Percentiles rank a stretch among this genome's conserved stretches.
These are phyloP conservation scores for Polylopha cassiicola DNA, from an alignment of 2,888 invertebrate genomes.

Conservation along the genomic window DNA sequence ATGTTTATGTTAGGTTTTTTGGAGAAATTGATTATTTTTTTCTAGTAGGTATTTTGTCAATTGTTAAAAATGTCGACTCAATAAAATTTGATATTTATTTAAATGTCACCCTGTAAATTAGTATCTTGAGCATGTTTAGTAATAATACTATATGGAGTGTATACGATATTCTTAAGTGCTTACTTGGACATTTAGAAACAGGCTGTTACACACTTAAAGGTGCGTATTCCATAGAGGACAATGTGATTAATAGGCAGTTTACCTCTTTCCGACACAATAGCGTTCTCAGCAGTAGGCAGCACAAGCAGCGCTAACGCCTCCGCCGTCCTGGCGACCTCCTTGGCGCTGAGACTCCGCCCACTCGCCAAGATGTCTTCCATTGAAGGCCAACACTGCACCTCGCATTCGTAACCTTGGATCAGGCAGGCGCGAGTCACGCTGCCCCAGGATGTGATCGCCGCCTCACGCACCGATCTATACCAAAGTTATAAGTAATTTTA, in stretches of 20 bases:
- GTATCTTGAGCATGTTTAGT: too few species aligned
- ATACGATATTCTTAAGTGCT: too few species aligned
- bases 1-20: too few species aligned
- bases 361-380: conserved; percentile 19
- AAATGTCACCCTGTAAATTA: too few species aligned
- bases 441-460: conserved; percentile 59
- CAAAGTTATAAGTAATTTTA: background rate
- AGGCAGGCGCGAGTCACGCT: conserved; percentile 48
- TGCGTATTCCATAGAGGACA: background rate
- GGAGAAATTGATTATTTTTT: too few species aligned
- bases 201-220: too few species aligned
- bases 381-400: conserved; percentile 26
- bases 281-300: conserved; percentile 51
- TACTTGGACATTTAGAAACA: too few species aligned
- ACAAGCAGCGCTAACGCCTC: conserved; percentile 56
- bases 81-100: too few species aligned
- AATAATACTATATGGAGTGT: too few species aligned
- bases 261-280: conserved; percentile 56
- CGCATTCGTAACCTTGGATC: conserved; percentile 36
- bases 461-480: conserved; percentile 58
- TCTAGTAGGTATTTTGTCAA: too few species aligned
- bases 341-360: conserved; percentile 27
- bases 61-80: too few species aligned
- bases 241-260: conserved; percentile 1
- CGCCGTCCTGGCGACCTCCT: conserved; percentile 44